These are phyloP conservation scores for Cromileptes altivelis DNA, from an alignment of 2,113 vertebrate genomes.

Conservation along the genomic window DNA sequence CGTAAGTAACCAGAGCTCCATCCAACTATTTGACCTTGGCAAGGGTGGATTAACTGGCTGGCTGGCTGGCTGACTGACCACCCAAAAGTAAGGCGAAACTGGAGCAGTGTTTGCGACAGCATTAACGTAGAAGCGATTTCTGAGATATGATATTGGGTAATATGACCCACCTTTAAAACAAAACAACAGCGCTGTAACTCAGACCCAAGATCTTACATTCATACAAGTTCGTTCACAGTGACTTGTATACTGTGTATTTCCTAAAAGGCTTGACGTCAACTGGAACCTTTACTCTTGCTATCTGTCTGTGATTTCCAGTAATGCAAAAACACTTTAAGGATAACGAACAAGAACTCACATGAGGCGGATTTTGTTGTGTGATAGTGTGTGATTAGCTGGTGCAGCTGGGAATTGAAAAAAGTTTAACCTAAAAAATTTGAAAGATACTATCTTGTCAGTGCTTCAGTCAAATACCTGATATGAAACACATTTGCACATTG, in stretches of 20 bases:
- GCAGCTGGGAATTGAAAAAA: conserved; percentile 42
- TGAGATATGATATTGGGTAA: conserved; percentile 70
- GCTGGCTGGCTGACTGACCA: conserved; percentile 68
- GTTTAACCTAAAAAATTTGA: conserved; percentile 35
- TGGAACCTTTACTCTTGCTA: conserved; percentile 64
- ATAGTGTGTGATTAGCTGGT: conserved; percentile 39
- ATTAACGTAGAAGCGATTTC: conserved; percentile 55
- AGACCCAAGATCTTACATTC: conserved; percentile 45
- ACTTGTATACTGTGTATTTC: conserved; percentile 58
- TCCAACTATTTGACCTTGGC: conserved; percentile 80
- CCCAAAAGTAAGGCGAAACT: conserved; percentile 68
- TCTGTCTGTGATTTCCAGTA: conserved; percentile 70
- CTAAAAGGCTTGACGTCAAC: conserved; percentile 73
- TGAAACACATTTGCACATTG: conserved; percentile 49
- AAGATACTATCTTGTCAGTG: conserved; percentile 39
- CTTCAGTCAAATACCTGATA: conserved; percentile 56
- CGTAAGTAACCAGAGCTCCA: conserved; percentile 59
- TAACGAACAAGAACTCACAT: conserved; percentile 45
- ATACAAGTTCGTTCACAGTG: conserved; percentile 36
- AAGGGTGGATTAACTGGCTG: conserved; percentile 36
- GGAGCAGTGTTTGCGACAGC: conserved; percentile 62
- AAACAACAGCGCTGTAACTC: conserved; percentile 56
- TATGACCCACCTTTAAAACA: conserved; percentile 57
- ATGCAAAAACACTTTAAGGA: conserved; percentile 61
- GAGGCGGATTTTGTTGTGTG: conserved; percentile 42